Percentiles rank a stretch among this genome's conserved stretches.
Evolutionary conservation across 2,888 invertebrate species (phyloP).

Genomic region (Acrocyrtus sp.): DNA sequence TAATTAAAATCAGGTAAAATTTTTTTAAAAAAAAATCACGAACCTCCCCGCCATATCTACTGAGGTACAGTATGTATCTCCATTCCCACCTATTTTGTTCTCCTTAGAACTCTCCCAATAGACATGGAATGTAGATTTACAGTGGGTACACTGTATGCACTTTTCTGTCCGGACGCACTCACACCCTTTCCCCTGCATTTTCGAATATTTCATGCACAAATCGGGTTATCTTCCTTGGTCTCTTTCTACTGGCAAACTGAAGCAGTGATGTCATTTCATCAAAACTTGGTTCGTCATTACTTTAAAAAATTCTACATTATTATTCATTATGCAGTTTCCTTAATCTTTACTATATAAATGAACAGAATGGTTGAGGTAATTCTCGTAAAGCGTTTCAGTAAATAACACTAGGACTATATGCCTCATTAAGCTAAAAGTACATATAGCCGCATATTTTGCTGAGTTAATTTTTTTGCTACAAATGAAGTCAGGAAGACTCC

Average conservation of each 20-base stretch:
- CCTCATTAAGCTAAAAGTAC: too few species aligned
- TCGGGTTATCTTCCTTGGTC: slow-evolving; percentile 3
- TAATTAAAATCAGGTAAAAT: neutral
- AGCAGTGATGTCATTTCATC: slow-evolving; percentile 38
- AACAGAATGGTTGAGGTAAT: too few species aligned
- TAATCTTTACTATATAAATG: too few species aligned
- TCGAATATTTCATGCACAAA: neutral
- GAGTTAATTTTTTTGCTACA: too few species aligned
- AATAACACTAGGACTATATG: too few species aligned
- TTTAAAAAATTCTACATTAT: too few species aligned
- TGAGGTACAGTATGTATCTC: neutral
- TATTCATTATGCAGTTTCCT: too few species aligned
- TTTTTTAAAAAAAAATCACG: neutral
- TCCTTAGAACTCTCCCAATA: slow-evolving; percentile 15
- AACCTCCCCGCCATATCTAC: neutral
- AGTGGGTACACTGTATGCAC: slow-evolving; percentile 4
- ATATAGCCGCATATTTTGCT: too few species aligned
- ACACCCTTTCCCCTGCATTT: too few species aligned
- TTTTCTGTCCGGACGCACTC: neutral
- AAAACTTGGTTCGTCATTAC: neutral
- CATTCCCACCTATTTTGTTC: slow-evolving; percentile 16
- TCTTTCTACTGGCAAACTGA: slow-evolving; percentile 24
- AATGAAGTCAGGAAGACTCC: too few species aligned
- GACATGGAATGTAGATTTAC: slow-evolving; percentile 18
- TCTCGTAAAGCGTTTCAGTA: too few species aligned